These are phyloP conservation scores for Aleiodes testaceus DNA, from an alignment of 2,888 invertebrate genomes.

Conservation along the genomic window DNA sequence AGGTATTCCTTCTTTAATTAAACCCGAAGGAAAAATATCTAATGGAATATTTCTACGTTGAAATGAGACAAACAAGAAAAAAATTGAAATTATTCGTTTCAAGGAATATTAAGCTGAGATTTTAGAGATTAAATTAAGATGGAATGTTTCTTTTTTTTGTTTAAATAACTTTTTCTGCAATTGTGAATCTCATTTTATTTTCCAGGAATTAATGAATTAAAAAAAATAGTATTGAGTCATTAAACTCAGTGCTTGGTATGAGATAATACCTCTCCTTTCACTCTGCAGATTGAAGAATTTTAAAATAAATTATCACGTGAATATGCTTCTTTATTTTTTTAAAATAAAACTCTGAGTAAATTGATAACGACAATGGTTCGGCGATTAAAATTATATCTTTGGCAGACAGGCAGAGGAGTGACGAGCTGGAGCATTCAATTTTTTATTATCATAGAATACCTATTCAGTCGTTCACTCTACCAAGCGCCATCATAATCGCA, in stretches of 20 bases:
- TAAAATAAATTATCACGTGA: constrained; percentile 25
- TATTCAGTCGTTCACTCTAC: constrained; percentile 43
- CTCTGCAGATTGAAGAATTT: constrained; percentile 10
- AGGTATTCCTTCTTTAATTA: not conserved
- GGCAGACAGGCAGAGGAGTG: constrained; percentile 41
- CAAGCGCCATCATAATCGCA: constrained; percentile 60
- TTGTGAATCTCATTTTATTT: not conserved
- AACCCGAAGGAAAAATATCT: too few species aligned
- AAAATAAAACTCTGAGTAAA: constrained; percentile 34
- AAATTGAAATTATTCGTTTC: not conserved
- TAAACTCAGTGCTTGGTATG: too few species aligned
- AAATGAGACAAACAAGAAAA: not conserved
- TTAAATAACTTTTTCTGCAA: too few species aligned
- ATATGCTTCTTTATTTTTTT: not conserved
- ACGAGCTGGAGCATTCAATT: constrained; percentile 43
- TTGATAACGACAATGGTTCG: constrained; percentile 31
- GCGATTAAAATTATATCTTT: constrained; percentile 49
- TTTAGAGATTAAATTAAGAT: too few species aligned
- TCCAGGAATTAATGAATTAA: too few species aligned
- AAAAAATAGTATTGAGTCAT: too few species aligned
- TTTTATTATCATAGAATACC: constrained; percentile 48
- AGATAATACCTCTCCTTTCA: not conserved
- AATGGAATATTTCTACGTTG: too few species aligned
- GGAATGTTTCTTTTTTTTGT: too few species aligned
- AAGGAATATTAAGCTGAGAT: not conserved